phyloP scores from a whole-genome alignment of 2,888 invertebrate genomes.

The Barypeithes pellucidus region DNA sequence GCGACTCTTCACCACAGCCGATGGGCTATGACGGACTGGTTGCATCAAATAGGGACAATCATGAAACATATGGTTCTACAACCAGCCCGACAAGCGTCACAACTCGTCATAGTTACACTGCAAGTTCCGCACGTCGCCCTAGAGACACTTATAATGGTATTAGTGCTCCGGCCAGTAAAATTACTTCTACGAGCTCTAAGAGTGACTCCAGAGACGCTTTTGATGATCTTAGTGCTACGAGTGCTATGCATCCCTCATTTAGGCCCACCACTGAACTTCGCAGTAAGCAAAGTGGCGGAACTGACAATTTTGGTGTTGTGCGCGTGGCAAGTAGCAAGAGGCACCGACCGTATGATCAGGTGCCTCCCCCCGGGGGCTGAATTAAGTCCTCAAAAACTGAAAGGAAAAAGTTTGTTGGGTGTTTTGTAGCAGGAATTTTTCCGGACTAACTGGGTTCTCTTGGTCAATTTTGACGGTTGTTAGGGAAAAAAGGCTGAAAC shows the following conservation, averaged over 20 bases:
- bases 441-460: constrained; percentile 37
- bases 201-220: constrained; percentile 31
- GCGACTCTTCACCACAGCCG: constrained; percentile 67
- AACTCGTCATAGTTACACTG: constrained; percentile 9
- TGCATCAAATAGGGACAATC: constrained; percentile 60
- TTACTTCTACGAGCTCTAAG: constrained; percentile 20
- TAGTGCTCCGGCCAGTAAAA: constrained; percentile 12
- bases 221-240: constrained; percentile 36
- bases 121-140: constrained; percentile 27
- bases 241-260: constrained; percentile 10
- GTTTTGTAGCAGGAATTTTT: constrained; percentile 53
- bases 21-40: constrained; percentile 69
- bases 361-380: constrained; percentile 53
- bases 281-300: constrained; percentile 31
- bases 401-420: constrained; percentile 42
- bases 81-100: constrained; percentile 14
- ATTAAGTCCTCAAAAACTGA: constrained; percentile 12
- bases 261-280: constrained; percentile 26
- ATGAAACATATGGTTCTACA: constrained; percentile 35
- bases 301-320: constrained; percentile 37
- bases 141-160: constrained; percentile 31
- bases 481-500: constrained; percentile 53
- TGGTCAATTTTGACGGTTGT: constrained; percentile 50
- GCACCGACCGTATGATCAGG: constrained; percentile 36
- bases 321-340: constrained; percentile 35